Percentiles rank a stretch among this genome's conserved stretches.
Conservation (phyloP, 2,113 vertebrate species). For the Edolisoma coerulescens region DNA sequence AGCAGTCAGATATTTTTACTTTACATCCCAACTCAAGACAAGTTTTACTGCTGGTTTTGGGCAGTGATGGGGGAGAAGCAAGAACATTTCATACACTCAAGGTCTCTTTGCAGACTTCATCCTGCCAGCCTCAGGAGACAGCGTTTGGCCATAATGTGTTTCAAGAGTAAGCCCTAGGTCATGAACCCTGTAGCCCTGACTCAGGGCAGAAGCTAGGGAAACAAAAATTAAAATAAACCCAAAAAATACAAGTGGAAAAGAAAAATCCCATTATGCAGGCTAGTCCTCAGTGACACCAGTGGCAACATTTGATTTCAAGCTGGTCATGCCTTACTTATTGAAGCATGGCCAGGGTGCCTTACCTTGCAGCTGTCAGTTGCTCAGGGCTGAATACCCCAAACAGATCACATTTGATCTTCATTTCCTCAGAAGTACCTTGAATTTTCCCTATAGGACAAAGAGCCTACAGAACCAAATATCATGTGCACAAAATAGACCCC, state of each 20-base stretch:
- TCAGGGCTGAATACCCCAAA: neutral
- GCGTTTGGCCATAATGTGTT: neutral
- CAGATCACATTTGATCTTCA: neutral
- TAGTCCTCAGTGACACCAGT: neutral
- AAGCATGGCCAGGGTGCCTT: neutral
- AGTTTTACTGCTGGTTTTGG: neutral
- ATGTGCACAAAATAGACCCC: neutral
- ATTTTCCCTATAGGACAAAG: neutral
- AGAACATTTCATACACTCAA: accelerated
- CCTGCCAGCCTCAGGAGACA: neutral
- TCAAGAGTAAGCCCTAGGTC: neutral
- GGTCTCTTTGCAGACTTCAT: neutral
- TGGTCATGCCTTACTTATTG: neutral
- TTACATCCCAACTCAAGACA: neutral
- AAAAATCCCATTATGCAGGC: neutral
- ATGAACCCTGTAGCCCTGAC: neutral
- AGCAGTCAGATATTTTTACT: neutral
- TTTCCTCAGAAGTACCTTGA: neutral
- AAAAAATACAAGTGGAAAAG: neutral
- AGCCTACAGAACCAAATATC: neutral
- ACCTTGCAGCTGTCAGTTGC: neutral
- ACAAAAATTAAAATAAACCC: neutral
- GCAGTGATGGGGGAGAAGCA: neutral
- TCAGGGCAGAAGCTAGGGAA: neutral
- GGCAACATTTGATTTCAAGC: neutral